These are phyloP conservation scores for Andrena fulva DNA, from an alignment of 2,888 invertebrate species.

Conservation along the genomic window DNA sequence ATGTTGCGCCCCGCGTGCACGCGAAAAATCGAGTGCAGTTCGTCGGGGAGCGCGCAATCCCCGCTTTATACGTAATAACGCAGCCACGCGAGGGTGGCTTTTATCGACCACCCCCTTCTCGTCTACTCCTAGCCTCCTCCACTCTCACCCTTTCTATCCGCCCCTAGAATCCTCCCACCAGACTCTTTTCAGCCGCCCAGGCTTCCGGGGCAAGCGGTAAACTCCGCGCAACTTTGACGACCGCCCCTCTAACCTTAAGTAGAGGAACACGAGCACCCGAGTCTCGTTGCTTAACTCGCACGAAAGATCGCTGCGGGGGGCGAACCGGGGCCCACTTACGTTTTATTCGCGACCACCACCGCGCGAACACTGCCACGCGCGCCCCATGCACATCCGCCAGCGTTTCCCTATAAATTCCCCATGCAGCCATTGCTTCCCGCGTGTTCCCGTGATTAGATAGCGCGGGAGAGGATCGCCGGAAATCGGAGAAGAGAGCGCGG, in stretches of 20 bases:
- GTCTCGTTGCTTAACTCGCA: slow-evolving; percentile 46
- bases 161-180: slow-evolving; percentile 48
- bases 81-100: slow-evolving; percentile 72
- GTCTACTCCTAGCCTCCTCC: slow-evolving; percentile 54
- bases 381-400: not conserved
- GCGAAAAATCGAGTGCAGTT: slow-evolving; percentile 56
- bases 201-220: slow-evolving; percentile 47
- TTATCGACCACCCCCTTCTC: slow-evolving; percentile 73
- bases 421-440: not conserved
- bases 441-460: not conserved
- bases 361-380: not conserved
- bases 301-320: slow-evolving; percentile 43
- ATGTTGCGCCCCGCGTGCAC: slow-evolving; percentile 35
- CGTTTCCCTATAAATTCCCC: slow-evolving; percentile 4
- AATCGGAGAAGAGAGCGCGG: not conserved
- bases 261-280: slow-evolving; percentile 46
- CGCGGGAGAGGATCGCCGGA: not conserved
- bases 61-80: slow-evolving; percentile 75
- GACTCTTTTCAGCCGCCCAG: slow-evolving; percentile 42
- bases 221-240: slow-evolving; percentile 58
- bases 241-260: slow-evolving; percentile 54
- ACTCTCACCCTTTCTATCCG: slow-evolving; percentile 32
- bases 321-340: slow-evolving; percentile 35
- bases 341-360: slow-evolving; percentile 54
- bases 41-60: slow-evolving; percentile 67